These are phyloP conservation scores for Microctonus hyperodae DNA, from an alignment of 2,888 invertebrate genomes.

Conservation along the genomic window DNA sequence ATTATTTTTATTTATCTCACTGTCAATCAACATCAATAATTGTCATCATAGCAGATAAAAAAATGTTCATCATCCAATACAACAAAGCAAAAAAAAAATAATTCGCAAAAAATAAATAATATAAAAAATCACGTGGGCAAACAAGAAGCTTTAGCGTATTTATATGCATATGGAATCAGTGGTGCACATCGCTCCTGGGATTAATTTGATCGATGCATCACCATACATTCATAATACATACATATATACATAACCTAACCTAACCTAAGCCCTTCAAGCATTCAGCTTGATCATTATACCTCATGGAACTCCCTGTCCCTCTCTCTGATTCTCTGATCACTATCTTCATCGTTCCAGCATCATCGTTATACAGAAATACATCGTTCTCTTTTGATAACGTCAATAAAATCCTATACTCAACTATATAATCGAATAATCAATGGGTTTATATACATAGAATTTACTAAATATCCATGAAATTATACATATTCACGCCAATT, in stretches of 20 bases:
- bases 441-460: neutral
- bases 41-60: too few species aligned
- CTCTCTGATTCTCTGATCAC: too few species aligned
- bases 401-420: conserved; percentile 7
- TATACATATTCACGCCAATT: conserved; percentile 18
- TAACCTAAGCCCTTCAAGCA: neutral
- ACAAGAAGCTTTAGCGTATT: conserved; percentile 49
- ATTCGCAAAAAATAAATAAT: neutral
- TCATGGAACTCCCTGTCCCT: neutral
- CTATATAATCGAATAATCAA: conserved; percentile 17
- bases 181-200: conserved; percentile 35
- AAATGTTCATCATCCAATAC: neutral
- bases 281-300: conserved; percentile 11
- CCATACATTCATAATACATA: neutral
- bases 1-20: too few species aligned
- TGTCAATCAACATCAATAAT: too few species aligned
- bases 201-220: conserved; percentile 54
- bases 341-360: conserved; percentile 1
- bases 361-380: neutral
- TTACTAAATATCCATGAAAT: conserved; percentile 14
- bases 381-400: conserved; percentile 12
- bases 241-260: conserved; percentile 1
- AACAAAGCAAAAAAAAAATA: neutral
- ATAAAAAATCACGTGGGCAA: conserved; percentile 43
- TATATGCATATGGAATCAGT: conserved; percentile 33